Evolutionary conservation across 2,888 invertebrate species (phyloP), one percentile per base, ranked within the genome.

Genomic region (Pseudeuparius sepicola): DNA sequence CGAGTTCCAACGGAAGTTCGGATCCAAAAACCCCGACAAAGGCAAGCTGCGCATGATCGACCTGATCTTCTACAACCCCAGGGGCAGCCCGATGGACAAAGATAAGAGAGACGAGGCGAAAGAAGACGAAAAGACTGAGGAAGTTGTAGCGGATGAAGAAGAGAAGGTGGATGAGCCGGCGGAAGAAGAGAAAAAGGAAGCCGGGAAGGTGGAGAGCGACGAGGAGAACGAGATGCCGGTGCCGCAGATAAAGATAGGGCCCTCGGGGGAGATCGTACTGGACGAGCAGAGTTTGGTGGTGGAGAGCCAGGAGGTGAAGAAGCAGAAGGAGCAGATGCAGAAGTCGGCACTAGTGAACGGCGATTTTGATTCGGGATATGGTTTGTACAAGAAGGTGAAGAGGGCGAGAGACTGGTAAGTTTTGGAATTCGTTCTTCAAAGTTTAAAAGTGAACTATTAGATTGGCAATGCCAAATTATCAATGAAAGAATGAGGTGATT

Each of bases 61-160:
- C 63, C 72, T 92, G 33, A 88, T 93, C 52, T 88, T 82, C 64
- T 92, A 87, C 63, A 93, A 93, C 65, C 92, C 92, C 3, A 59
- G 67, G 2, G 68, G 72, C 7, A 84, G 83, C 62, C 84, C 84
- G 3, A 82, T 87, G 69, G 71, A 68, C 73, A 55, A 69, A 44
- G 41, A 31, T 24, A 42, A 31, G 4, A 28, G 5, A 4, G 14
- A 28, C 10, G 41, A 46, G 39, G 14, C 26, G 20, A 13, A 38
- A 14, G 20, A 42, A 66, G 64, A 4, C 63, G 61, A 14, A 60
- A 64, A 30, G 28, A 28, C 20, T 30, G 38, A 24, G 12, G 32
- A 26, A 30, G 23, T n/a, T n/a, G n/a, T n/a, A n/a, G n/a, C 27
- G 16, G 11, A 9, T 20, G 12, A 36, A 15, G 28, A 7, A 20